phyloP scores from a whole-genome alignment of 2,888 invertebrate species.

The Tuberolachnus salignus region DNA sequence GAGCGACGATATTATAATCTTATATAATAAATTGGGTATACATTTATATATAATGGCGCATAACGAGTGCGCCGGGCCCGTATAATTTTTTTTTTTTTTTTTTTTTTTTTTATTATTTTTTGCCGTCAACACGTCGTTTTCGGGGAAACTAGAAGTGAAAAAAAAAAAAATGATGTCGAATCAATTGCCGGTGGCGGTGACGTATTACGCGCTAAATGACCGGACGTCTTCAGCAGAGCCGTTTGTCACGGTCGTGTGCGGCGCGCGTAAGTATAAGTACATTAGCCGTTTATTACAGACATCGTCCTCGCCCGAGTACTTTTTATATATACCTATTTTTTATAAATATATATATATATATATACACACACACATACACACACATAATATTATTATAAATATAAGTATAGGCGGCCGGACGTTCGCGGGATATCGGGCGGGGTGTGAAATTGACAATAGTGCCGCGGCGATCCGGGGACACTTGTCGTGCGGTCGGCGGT shows the following conservation, averaged over 20 bases:
- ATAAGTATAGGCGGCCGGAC: no score
- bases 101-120: neutral
- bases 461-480: neutral
- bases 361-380: no score
- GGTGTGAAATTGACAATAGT: conserved; percentile 26
- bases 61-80: no score
- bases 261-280: conserved; percentile 1
- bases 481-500: conserved; percentile 36
- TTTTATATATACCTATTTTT: no score
- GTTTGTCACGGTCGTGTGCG: neutral
- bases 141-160: neutral
- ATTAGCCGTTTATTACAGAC: conserved; percentile 54
- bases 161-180: conserved; percentile 36
- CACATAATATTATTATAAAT: no score
- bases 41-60: neutral
- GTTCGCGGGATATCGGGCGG: no score
- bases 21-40: no score
- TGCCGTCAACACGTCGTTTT: conserved; percentile 1
- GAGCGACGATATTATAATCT: no score
- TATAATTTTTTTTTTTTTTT: neutral
- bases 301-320: neutral
- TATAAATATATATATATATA: no score
- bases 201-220: conserved; percentile 5
- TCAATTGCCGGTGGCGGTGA: conserved; percentile 34
- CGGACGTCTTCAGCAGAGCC: conserved; percentile 39